A percentile compares a stretch with the other conserved stretches of the same genome.
These are phyloP conservation scores for Noctua fimbriata DNA, from an alignment of 2,888 invertebrate genomes.

Conservation along the genomic window DNA sequence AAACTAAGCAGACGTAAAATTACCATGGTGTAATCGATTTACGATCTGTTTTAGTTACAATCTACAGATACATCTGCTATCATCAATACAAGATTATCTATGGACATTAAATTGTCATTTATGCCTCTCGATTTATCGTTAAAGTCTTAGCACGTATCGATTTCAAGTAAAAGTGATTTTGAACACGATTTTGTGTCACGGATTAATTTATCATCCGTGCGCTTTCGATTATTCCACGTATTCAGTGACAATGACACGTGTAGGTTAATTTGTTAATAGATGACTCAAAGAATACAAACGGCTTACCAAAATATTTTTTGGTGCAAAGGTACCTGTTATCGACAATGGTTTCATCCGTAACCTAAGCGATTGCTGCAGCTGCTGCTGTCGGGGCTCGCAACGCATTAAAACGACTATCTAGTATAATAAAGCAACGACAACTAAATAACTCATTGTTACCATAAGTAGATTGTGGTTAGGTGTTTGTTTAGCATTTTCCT, in stretches of 20 bases:
- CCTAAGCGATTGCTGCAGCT: background rate
- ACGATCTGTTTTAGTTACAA: conserved; percentile 40
- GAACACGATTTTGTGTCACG: conserved; percentile 23
- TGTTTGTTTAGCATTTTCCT: conserved; percentile 20
- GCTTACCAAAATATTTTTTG: background rate
- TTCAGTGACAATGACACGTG: conserved; percentile 7
- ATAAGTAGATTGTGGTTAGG: conserved; percentile 15
- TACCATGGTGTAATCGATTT: conserved; percentile 58
- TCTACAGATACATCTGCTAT: conserved; percentile 35
- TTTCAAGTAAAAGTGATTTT: conserved; percentile 48
- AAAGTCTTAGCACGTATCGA: conserved; percentile 17
- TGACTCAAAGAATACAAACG: background rate
- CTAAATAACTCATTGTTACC: conserved; percentile 16
- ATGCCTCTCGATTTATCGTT: conserved; percentile 22
- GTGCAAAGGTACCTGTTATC: background rate
- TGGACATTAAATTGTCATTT: conserved; percentile 38
- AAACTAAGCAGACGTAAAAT: conserved; percentile 48
- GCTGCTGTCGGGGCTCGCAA: background rate
- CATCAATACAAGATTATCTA: conserved; percentile 37
- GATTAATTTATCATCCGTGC: conserved; percentile 26
- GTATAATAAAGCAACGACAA: background rate
- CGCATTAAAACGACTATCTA: background rate
- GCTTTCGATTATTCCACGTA: conserved; percentile 25
- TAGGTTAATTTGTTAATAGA: conserved; percentile 7
- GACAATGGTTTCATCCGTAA: background rate